A percentile compares a stretch with the other conserved stretches of the same genome.
phyloP scores from a whole-genome alignment of 2,797 vertebrate species.

The Pteropus rufus region DNA sequence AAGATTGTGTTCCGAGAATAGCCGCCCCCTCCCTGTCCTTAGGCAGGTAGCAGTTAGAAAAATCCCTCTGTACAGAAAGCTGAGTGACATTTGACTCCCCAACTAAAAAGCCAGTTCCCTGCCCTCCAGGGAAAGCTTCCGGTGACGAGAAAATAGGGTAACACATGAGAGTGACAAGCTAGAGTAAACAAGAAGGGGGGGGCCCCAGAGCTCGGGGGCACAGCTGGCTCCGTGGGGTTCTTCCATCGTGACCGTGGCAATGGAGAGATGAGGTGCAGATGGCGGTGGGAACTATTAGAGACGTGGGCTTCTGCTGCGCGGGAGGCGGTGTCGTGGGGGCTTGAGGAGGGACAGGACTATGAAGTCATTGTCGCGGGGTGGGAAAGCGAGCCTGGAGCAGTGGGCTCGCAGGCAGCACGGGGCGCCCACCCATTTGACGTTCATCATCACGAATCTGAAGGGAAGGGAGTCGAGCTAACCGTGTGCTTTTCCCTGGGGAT shows the following conservation, averaged over 20 bases:
- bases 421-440: not conserved
- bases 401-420: not conserved
- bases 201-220: not conserved
- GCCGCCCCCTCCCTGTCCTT: not conserved
- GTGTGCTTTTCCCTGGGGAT: too few species aligned
- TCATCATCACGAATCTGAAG: not conserved
- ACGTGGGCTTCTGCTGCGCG: not conserved
- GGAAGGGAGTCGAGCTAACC: not conserved
- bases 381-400: not conserved
- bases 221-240: not conserved
- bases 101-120: not conserved
- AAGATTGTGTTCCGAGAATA: not conserved
- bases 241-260: too few species aligned
- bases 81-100: not conserved
- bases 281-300: not conserved
- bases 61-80: not conserved
- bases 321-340: not conserved
- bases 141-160: not conserved
- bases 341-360: not conserved
- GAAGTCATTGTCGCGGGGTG: rapidly evolving
- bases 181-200: not conserved
- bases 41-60: not conserved
- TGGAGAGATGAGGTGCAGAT: not conserved
- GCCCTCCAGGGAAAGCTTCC: not conserved
- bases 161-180: not conserved